These are phyloP conservation scores for Ectropis grisescens DNA, from an alignment of 1,140 invertebrate genomes.

Conservation along the genomic window DNA sequence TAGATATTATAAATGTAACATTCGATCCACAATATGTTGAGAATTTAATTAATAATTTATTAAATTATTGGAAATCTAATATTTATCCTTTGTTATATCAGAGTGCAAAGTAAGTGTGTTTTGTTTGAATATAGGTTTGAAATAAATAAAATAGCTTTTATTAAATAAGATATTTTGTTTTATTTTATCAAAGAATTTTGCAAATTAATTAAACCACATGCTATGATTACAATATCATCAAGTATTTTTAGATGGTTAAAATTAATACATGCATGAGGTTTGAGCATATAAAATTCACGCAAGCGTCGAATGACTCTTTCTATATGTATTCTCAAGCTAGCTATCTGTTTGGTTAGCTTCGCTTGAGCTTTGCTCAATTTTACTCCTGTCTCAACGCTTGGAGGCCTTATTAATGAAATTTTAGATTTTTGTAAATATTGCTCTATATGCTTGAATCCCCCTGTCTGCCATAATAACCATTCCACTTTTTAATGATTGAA, in stretches of 20 bases:
- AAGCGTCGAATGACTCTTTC: conserved; percentile 38
- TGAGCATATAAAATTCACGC: conserved; percentile 22
- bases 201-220: conserved; percentile 30
- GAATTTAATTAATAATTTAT: not conserved
- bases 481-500: conserved; percentile 1
- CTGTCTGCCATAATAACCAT: conserved; percentile 5
- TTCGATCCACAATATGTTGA: not conserved
- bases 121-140: not conserved
- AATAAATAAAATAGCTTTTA: not conserved
- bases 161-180: conserved; percentile 1
- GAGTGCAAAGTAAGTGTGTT: too few relatives aligned
- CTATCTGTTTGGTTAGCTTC: conserved; percentile 2
- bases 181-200: conserved; percentile 26
- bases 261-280: conserved; percentile 36
- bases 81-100: conserved; percentile 1
- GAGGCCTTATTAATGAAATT: conserved; percentile 1
- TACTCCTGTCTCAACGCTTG: conserved; percentile 1
- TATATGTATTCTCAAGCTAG: conserved; percentile 31
- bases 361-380: conserved; percentile 1
- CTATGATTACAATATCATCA: conserved; percentile 15
- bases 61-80: not conserved
- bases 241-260: conserved; percentile 22
- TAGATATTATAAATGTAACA: conserved; percentile 1
- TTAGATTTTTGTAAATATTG: conserved; percentile 5
- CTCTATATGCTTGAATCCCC: conserved; percentile 11